Evolutionary conservation across 2,797 vertebrate species (phyloP), one percentile per base, ranked within the genome.

Genomic region (Cossypha niveicapilla): DNA sequence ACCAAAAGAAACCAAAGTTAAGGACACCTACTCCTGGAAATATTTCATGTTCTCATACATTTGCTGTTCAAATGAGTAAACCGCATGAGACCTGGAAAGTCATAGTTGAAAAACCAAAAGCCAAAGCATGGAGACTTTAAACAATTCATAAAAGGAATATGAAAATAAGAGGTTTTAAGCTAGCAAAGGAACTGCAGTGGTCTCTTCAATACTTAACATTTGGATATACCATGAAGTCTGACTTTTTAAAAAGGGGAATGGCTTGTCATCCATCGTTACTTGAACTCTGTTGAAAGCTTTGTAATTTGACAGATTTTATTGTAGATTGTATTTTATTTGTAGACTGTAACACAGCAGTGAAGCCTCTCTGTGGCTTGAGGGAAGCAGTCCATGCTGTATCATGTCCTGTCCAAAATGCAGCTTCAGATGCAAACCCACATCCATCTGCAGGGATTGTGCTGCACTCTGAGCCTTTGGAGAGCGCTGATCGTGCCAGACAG

Each of bases 401-500:
- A 18, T 10, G 9, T 57, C 68, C 68, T 90, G 22, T 67, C 80
- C 6, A 56, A 78, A 86, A 79, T 32, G 34, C 14, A 34, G 48
- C 48, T 73, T 82, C 32, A 68, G 34, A 65, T 82, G 62, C 24
- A 23, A 74, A 51, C 34, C 71, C 11, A 1, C 25, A 27, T 61
- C 65, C 19, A 19, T 45, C 66, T 75, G 54, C 34, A 35, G 81
- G 53, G 34, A 1, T 6, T 39, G 39, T 61, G 25, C 65, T 76
- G 70, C 16, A 0, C 68, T 37, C 79, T 1, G 63, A 63, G n/a
- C 41, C 63, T 30, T n/a, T 28, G 11, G 21, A 47, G 78, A 42
- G 39, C 1, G 1, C 1, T 62, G 37, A 4, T 25, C 0, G 1
- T 77, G 53, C 65, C 51, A 23, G 10, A 18, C 9, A 11, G 9